Percentiles rank a stretch among this genome's conserved stretches.
These are phyloP conservation scores for Metalampra italica DNA, from an alignment of 2,888 invertebrate genomes.

Conservation along the genomic window DNA sequence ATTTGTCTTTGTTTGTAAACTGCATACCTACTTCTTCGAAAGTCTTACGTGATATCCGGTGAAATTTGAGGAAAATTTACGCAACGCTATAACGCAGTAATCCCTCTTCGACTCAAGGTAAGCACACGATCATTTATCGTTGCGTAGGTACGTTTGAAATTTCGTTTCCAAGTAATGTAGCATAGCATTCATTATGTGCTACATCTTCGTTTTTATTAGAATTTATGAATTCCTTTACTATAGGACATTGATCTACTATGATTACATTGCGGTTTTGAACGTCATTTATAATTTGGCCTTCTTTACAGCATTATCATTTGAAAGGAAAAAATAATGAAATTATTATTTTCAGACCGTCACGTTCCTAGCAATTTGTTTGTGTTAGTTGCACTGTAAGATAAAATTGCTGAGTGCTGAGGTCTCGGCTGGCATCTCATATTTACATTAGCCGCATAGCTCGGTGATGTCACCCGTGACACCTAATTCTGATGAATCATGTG, in stretches of 20 bases:
- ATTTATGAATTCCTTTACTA: neutral
- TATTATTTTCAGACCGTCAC: too few species aligned
- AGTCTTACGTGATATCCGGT: slow-evolving; percentile 11
- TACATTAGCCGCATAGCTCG: slow-evolving; percentile 50
- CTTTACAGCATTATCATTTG: too few species aligned
- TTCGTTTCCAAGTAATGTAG: slow-evolving; percentile 14
- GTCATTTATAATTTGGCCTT: too few species aligned
- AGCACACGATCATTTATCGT: slow-evolving; percentile 30
- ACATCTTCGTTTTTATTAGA: neutral
- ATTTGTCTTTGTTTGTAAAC: slow-evolving; percentile 2
- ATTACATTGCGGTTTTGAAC: neutral
- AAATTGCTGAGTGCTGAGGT: slow-evolving; percentile 1
- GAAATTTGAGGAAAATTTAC: slow-evolving; percentile 30
- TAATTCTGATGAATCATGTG: slow-evolving; percentile 71
- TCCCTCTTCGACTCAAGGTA: slow-evolving; percentile 20
- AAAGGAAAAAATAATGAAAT: too few species aligned
- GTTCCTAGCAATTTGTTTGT: neutral
- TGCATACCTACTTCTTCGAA: slow-evolving; percentile 1
- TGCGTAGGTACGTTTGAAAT: slow-evolving; percentile 21
- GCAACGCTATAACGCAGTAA: slow-evolving; percentile 26
- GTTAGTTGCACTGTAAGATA: slow-evolving; percentile 1
- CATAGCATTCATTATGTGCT: neutral
- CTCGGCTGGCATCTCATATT: slow-evolving; percentile 23
- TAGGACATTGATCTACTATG: slow-evolving; percentile 2
- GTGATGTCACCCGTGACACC: slow-evolving; percentile 68